Percentiles rank a stretch among this genome's conserved stretches.
phyloP scores from a whole-genome alignment of 2,888 invertebrate genomes.

The Scaptodrosophila latifasciaeformis region DNA sequence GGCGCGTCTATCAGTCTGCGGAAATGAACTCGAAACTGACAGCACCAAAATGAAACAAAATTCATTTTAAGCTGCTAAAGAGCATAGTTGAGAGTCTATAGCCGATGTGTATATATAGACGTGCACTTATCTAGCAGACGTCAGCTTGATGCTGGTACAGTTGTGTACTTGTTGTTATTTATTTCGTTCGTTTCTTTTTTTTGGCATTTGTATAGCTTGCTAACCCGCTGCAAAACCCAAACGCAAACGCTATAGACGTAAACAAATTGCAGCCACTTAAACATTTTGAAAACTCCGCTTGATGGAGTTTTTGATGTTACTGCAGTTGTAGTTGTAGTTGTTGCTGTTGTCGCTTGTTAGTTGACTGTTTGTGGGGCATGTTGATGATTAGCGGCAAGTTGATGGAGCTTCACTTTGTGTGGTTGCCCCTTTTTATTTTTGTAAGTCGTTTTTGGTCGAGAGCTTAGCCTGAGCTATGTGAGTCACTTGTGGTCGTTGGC shows the following conservation, averaged over 20 bases:
- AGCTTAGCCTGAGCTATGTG: no score
- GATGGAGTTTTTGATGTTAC: conserved; percentile 46
- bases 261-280: conserved; percentile 61
- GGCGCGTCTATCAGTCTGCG: conserved; percentile 10
- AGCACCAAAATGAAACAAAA: conserved; percentile 49
- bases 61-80: conserved; percentile 58
- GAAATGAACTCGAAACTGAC: conserved; percentile 34
- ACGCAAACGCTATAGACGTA: conserved; percentile 53
- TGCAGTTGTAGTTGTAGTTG: conserved; percentile 28
- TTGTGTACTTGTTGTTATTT: conserved; percentile 11
- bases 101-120: conserved; percentile 36
- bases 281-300: conserved; percentile 58
- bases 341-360: conserved; percentile 42
- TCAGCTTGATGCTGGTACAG: conserved; percentile 5
- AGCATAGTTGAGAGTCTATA: conserved; percentile 52
- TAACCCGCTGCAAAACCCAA: neutral
- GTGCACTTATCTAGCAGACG: conserved; percentile 48
- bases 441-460: no score
- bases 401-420: neutral
- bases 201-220: neutral
- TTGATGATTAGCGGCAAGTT: conserved; percentile 46
- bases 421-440: no score
- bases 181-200: conserved; percentile 5
- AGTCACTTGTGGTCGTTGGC: no score
- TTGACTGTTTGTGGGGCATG: conserved; percentile 14